These are phyloP conservation scores for Myiozetetes cayanensis DNA, from an alignment of 2,113 vertebrate species.

Conservation along the genomic window DNA sequence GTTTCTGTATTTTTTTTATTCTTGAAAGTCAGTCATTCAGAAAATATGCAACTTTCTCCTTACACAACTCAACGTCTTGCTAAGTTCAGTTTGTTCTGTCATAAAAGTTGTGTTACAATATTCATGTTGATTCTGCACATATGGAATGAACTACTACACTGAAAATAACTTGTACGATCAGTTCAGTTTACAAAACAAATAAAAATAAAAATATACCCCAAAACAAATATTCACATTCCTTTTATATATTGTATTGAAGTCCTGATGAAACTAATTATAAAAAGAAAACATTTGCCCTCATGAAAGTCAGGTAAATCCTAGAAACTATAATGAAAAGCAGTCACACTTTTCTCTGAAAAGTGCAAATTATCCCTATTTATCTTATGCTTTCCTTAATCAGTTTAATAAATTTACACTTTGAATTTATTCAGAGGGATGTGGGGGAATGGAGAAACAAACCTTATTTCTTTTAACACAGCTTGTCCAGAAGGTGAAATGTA, in stretches of 20 bases:
- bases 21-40: not conserved
- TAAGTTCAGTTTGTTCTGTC: not conserved
- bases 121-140: conserved; percentile 50
- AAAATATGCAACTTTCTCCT: not conserved
- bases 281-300: conserved; percentile 51
- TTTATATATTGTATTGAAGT: conserved; percentile 48
- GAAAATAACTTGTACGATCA: conserved; percentile 39
- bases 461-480: not conserved
- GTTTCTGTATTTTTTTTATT: not conserved
- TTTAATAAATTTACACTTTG: not conserved
- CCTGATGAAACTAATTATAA: conserved; percentile 42
- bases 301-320: conserved; percentile 53
- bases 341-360: not conserved
- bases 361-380: conserved; percentile 22
- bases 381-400: not conserved
- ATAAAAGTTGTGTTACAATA: not conserved
- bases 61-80: not conserved
- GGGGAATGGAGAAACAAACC: not conserved
- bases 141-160: conserved; percentile 22
- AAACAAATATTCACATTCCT: conserved; percentile 65
- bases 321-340: conserved; percentile 55
- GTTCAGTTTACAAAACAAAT: conserved; percentile 63
- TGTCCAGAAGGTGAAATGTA: not conserved
- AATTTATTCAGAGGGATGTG: not conserved
- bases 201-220: conserved; percentile 29